Evolutionary conservation across 2,888 invertebrate genomes (phyloP).

Genomic region (Peribatodes rhomboidaria): DNA sequence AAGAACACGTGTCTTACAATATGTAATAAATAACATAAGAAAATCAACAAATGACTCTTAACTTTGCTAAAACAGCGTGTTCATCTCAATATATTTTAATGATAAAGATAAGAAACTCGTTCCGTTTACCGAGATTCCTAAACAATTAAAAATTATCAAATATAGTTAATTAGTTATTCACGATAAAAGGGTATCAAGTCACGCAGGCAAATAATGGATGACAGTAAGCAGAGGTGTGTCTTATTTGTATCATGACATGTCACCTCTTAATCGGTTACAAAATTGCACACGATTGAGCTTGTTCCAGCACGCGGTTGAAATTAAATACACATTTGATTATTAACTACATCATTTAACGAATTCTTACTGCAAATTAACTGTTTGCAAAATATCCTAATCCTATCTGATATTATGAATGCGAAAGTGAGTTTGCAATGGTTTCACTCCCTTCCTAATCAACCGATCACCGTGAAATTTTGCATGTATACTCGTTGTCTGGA

Average conservation of each 20-base stretch:
- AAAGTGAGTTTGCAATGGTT: too few relatives aligned
- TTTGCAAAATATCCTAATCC: too few relatives aligned
- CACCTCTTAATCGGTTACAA: neutral
- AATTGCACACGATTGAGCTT: constrained; percentile 3
- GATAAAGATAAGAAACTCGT: constrained; percentile 13
- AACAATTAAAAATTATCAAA: constrained; percentile 38
- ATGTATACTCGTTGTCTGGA: too few relatives aligned
- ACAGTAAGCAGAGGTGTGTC: constrained; percentile 56
- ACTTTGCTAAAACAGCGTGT: neutral
- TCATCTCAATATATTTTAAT: constrained; percentile 1
- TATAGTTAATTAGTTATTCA: constrained; percentile 38
- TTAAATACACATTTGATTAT: too few relatives aligned
- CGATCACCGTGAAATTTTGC: too few relatives aligned
- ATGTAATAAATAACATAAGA: neutral
- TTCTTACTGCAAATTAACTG: too few relatives aligned
- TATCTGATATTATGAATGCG: too few relatives aligned
- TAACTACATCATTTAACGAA: too few relatives aligned
- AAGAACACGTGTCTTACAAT: neutral
- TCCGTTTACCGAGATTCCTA: constrained; percentile 13
- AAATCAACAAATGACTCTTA: neutral
- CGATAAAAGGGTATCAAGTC: constrained; percentile 50
- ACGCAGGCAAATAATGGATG: constrained; percentile 51
- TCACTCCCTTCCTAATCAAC: too few relatives aligned
- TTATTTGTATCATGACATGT: constrained; percentile 33
- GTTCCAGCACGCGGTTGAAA: neutral